Percentiles rank a stretch among this genome's conserved stretches.
Conservation (phyloP, 1,140 invertebrate species). For the Sarcophaga bullata region DNA sequence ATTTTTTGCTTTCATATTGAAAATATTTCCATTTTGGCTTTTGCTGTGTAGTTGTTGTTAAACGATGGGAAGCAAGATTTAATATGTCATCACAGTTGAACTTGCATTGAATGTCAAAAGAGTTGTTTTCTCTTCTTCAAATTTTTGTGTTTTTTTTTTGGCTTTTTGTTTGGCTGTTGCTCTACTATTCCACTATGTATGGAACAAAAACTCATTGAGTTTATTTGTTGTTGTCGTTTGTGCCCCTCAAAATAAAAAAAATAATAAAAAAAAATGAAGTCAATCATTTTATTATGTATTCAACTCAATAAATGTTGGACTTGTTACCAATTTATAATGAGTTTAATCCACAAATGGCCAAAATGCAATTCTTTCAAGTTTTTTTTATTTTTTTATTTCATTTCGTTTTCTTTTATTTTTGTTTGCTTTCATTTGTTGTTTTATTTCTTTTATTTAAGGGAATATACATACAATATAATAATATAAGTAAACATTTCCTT, state of each 20-base stretch:
- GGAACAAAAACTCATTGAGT: not conserved
- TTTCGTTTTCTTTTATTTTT: not conserved
- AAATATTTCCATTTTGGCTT: slow-evolving; percentile 6
- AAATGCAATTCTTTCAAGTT: slow-evolving; percentile 30
- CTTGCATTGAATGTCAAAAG: slow-evolving; percentile 39
- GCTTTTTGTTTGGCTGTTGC: not conserved
- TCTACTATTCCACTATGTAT: not conserved
- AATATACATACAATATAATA: no score
- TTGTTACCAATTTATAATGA: slow-evolving; percentile 41
- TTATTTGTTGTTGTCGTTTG: not conserved
- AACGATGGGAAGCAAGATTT: slow-evolving; percentile 27
- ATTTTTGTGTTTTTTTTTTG: slow-evolving; percentile 1
- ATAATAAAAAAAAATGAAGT: slow-evolving; percentile 22
- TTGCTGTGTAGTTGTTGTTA: not conserved
- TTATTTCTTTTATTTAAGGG: not conserved
- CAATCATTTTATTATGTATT: slow-evolving; percentile 40
- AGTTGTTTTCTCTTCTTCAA: not conserved
- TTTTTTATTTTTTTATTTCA: not conserved
- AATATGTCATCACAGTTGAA: slow-evolving; percentile 39
- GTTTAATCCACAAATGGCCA: slow-evolving; percentile 36
- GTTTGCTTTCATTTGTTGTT: slow-evolving; percentile 6
- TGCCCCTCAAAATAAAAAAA: not conserved
- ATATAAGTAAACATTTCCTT: no score
- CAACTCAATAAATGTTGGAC: slow-evolving; percentile 33
- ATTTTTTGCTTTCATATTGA: slow-evolving; percentile 26